phyloP scores from a whole-genome alignment of 2,888 invertebrate species.

The Caenorhabditis sp. region DNA sequence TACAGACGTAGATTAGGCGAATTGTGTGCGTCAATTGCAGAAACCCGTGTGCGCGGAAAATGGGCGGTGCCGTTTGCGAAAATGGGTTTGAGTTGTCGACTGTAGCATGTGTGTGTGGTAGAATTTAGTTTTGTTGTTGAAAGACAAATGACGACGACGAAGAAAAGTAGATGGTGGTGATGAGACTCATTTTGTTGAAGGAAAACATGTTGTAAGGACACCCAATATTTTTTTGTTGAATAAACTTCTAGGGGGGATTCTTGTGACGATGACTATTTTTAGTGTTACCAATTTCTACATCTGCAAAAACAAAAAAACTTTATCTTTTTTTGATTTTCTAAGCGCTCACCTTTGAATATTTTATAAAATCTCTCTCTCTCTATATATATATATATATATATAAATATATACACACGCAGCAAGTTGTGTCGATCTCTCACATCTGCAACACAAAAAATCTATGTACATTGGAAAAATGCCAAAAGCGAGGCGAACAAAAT shows the following conservation, averaged over 20 bases:
- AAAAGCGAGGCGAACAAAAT: slow-evolving; percentile 4
- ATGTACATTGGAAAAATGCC: not conserved
- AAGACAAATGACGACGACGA: not conserved
- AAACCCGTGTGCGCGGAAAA: slow-evolving; percentile 42
- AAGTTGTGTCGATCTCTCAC: not conserved
- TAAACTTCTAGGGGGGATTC: too few species aligned
- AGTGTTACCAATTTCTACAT: too few species aligned
- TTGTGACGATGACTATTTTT: too few species aligned
- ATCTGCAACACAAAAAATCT: not conserved
- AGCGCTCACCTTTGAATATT: too few species aligned
- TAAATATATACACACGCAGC: slow-evolving; percentile 6
- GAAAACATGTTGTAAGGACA: not conserved
- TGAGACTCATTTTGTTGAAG: not conserved
- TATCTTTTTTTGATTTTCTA: too few species aligned
- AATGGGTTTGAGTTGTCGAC: too few species aligned
- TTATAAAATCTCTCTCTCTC: not conserved
- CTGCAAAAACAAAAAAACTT: too few species aligned
- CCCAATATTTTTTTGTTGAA: too few species aligned
- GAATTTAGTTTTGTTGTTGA: not conserved
- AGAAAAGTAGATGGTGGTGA: not conserved
- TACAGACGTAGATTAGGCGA: slow-evolving; percentile 21
- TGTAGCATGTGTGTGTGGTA: too few species aligned
- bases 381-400: not conserved
- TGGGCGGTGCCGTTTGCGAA: slow-evolving; percentile 33
- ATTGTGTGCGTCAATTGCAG: slow-evolving; percentile 21